Evolutionary conservation across 2,888 invertebrate genomes (phyloP).

Genomic region (Bibio marci): DNA sequence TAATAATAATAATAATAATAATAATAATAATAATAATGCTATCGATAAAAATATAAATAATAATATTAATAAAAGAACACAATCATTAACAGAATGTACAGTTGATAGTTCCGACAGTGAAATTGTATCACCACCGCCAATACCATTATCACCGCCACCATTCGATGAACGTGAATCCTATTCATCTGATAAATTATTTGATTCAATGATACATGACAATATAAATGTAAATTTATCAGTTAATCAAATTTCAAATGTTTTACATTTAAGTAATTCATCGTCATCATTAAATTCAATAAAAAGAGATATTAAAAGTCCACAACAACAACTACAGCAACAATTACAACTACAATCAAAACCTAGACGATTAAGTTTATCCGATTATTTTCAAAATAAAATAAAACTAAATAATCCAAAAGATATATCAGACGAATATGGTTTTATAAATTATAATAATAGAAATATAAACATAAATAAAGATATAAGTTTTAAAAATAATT

Average conservation of each 20-base stretch:
- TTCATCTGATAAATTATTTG: too few species aligned
- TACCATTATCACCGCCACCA: constrained; percentile 58
- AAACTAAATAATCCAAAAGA: constrained; percentile 9
- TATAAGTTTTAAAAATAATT: too few species aligned
- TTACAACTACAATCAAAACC: constrained; percentile 12
- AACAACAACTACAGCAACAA: too few species aligned
- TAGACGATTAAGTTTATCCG: constrained; percentile 26
- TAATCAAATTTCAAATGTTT: constrained; percentile 20
- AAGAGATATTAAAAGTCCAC: constrained; percentile 11
- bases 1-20: too few species aligned
- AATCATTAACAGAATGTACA: constrained; percentile 46
- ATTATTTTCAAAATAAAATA: constrained; percentile 21
- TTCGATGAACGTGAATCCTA: constrained; percentile 34
- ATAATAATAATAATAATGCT: too few species aligned
- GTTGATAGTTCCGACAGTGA: constrained; percentile 65
- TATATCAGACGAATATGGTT: constrained; percentile 11
- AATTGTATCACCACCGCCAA: constrained; percentile 58
- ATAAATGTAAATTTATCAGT: too few species aligned
- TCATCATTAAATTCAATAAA: constrained; percentile 22
- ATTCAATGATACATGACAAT: too few species aligned
- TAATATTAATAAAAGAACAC: too few species aligned
- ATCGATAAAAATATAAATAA: too few species aligned
- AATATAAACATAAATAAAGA: constrained; percentile 6
- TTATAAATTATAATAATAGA: constrained; percentile 14
- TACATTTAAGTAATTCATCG: constrained; percentile 26